phyloP scores from a whole-genome alignment of 2,888 invertebrate genomes.

The Scelioninae gen. 2 region DNA sequence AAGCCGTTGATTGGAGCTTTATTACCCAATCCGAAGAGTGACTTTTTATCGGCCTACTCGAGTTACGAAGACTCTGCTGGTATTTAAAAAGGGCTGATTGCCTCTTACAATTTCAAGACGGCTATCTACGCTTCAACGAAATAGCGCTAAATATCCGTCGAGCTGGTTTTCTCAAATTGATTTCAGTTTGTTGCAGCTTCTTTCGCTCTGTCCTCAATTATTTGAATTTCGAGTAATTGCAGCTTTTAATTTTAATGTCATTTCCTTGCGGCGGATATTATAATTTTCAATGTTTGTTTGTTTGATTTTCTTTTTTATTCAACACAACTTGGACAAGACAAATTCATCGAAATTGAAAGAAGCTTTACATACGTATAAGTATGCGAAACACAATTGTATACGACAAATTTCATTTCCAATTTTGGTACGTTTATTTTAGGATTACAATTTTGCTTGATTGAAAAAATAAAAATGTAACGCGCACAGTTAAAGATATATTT shows the following conservation, averaged over 20 bases:
- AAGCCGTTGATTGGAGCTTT: constrained; percentile 75
- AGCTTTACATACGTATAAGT: too few relatives aligned
- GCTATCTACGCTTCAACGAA: constrained; percentile 51
- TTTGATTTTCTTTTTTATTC: too few relatives aligned
- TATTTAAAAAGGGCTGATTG: constrained; percentile 70
- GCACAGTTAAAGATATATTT: too few relatives aligned
- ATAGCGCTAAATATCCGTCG: constrained; percentile 50
- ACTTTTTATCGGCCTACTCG: constrained; percentile 73
- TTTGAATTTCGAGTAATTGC: constrained; percentile 36
- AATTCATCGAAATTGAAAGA: too few relatives aligned
- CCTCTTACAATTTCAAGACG: constrained; percentile 66
- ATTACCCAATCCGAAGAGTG: constrained; percentile 75
- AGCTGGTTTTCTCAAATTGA: constrained; percentile 49
- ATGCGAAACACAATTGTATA: too few relatives aligned
- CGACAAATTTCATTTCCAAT: too few relatives aligned
- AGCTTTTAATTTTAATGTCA: constrained; percentile 35
- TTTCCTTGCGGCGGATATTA: constrained; percentile 4
- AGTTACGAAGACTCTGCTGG: constrained; percentile 60
- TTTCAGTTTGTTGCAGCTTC: constrained; percentile 49
- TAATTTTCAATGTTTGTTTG: constrained; percentile 10
- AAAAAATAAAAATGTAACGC: too few relatives aligned
- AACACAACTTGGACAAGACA: too few relatives aligned
- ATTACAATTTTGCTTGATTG: too few relatives aligned
- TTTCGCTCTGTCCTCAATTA: constrained; percentile 43
- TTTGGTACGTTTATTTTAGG: too few relatives aligned